Evolutionary conservation across 2,888 invertebrate genomes (phyloP).

Genomic region (Oscheius myriophilus): DNA sequence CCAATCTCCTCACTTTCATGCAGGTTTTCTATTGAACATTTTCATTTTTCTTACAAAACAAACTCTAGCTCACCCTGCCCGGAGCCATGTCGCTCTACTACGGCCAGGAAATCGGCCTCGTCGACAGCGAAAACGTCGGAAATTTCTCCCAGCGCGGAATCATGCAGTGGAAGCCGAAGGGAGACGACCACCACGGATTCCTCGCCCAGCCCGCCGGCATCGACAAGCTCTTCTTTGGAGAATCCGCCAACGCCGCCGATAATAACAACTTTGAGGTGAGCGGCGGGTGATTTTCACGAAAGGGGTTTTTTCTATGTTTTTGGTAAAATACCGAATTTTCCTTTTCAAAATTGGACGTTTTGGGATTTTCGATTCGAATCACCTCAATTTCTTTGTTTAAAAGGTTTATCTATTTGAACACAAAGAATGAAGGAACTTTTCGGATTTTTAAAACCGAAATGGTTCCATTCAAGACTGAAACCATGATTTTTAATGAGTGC

Average conservation of each 20-base stretch:
- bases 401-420: too few species aligned
- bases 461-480: too few species aligned
- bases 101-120: slow-evolving; percentile 52
- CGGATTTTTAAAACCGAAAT: too few species aligned
- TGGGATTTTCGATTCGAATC: too few species aligned
- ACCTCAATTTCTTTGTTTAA: too few species aligned
- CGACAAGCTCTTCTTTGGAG: slow-evolving; percentile 48
- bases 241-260: slow-evolving; percentile 34
- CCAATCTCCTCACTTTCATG: slow-evolving; percentile 53
- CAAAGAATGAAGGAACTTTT: too few species aligned
- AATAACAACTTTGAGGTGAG: slow-evolving; percentile 54
- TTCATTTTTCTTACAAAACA: background rate
- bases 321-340: background rate
- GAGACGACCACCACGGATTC: slow-evolving; percentile 52
- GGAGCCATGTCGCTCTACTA: slow-evolving; percentile 57
- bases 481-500: too few species aligned
- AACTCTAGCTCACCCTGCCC: slow-evolving; percentile 46
- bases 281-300: background rate
- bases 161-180: slow-evolving; percentile 52
- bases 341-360: too few species aligned
- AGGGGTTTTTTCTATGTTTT: background rate
- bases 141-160: slow-evolving; percentile 37
- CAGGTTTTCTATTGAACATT: slow-evolving; percentile 26
- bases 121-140: slow-evolving; percentile 18
- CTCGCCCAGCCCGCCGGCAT: slow-evolving; percentile 5